phyloP scores from a whole-genome alignment of 2,888 invertebrate species.

The Orthonychiurus folsomi region DNA sequence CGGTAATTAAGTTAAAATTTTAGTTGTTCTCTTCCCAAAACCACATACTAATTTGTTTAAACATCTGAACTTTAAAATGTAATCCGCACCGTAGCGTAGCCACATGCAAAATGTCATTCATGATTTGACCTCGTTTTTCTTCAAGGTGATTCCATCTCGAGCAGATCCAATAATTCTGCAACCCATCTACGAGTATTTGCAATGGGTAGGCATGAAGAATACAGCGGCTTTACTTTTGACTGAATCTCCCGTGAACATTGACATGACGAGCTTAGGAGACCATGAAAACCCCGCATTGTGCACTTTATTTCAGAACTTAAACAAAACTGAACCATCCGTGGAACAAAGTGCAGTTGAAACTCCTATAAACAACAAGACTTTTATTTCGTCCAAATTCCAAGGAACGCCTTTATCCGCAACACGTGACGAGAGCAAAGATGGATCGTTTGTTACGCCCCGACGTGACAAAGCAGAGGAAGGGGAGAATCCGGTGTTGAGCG shows the following conservation, averaged over 20 bases:
- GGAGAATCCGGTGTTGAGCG: background rate
- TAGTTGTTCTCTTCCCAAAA: too few relatives aligned
- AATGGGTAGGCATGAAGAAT: slow-evolving; percentile 38
- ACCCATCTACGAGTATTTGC: slow-evolving; percentile 35
- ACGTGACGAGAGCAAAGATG: background rate
- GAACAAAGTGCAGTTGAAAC: background rate
- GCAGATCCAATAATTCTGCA: slow-evolving; percentile 25
- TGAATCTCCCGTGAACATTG: slow-evolving; percentile 31
- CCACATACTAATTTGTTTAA: too few relatives aligned
- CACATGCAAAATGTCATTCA: background rate
- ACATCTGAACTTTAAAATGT: too few relatives aligned
- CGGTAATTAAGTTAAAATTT: slow-evolving; percentile 18
- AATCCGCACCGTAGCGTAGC: too few relatives aligned
- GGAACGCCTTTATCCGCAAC: background rate
- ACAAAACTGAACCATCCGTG: background rate
- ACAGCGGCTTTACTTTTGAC: slow-evolving; percentile 28
- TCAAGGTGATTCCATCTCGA: slow-evolving; percentile 23
- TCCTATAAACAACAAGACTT: background rate
- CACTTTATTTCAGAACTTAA: background rate
- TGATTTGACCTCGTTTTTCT: background rate
- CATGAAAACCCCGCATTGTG: background rate
- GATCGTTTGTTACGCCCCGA: background rate
- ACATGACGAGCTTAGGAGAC: background rate
- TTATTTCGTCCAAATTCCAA: background rate
- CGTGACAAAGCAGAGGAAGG: background rate